Percentiles rank a stretch among this genome's conserved stretches.
These are phyloP conservation scores for Drosophila sordidapex DNA, from an alignment of 2,888 invertebrate species.

Conservation along the genomic window DNA sequence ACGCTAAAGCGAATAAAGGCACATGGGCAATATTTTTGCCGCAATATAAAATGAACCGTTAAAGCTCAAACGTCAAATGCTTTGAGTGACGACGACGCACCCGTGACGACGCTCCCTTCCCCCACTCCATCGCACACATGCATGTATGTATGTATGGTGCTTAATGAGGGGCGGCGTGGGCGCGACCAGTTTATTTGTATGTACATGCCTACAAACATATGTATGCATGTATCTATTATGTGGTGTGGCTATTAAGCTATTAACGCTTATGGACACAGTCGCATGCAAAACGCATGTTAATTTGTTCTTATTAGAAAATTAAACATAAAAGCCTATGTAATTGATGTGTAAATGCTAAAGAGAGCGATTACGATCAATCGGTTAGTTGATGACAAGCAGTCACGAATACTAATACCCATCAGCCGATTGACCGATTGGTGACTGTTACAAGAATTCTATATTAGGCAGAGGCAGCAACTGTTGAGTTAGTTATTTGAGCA, in stretches of 20 bases:
- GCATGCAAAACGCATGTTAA: constrained; percentile 27
- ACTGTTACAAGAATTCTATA: constrained; percentile 41
- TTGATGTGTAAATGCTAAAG: constrained; percentile 37
- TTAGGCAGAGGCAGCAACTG: constrained; percentile 36
- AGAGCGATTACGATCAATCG: constrained; percentile 19
- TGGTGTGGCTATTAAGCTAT: constrained; percentile 32
- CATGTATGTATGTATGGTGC: constrained; percentile 15
- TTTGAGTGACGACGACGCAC: constrained; percentile 46
- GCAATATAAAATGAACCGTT: constrained; percentile 63
- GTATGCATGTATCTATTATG: constrained; percentile 3
- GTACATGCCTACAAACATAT: constrained; percentile 1
- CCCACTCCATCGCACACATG: constrained; percentile 11
- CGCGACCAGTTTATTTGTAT: constrained; percentile 4
- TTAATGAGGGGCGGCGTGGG: constrained; percentile 24
- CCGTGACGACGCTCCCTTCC: constrained; percentile 49
- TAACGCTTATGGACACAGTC: constrained; percentile 14
- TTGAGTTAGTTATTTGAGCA: constrained; percentile 13
- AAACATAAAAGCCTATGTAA: constrained; percentile 35
- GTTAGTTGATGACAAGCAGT: constrained; percentile 18
- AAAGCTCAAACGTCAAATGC: constrained; percentile 64
- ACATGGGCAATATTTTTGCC: constrained; percentile 48
- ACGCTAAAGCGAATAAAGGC: constrained; percentile 40
- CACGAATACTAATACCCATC: constrained; percentile 21
- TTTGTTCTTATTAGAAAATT: constrained; percentile 40
- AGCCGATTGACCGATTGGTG: constrained; percentile 5